Percentiles rank a stretch among this genome's conserved stretches.
Evolutionary conservation across 2,113 vertebrate genomes (phyloP).

Genomic region (Thalassoma bifasciatum): DNA sequence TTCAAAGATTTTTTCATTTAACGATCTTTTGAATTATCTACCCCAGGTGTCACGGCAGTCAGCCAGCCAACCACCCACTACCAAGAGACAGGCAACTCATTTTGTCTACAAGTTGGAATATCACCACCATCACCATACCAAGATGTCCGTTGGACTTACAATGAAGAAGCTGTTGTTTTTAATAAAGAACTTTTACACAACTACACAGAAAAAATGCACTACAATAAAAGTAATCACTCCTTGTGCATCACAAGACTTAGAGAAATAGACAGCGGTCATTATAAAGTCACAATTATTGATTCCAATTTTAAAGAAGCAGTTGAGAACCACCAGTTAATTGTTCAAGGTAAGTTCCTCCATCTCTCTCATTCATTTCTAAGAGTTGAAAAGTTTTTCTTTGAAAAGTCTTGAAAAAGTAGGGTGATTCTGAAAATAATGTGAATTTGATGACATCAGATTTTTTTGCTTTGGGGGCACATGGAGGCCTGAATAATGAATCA

Average conservation of each 20-base stretch:
- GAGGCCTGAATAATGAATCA: neutral
- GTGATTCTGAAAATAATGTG: neutral
- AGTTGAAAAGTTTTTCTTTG: neutral
- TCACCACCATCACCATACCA: fast-evolving
- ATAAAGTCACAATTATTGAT: fast-evolving
- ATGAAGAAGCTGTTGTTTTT: fast-evolving
- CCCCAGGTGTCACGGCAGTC: constrained; percentile 15
- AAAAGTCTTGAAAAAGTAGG: neutral
- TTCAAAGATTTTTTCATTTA: no score
- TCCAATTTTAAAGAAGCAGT: fast-evolving
- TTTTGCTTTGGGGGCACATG: neutral
- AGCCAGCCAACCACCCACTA: neutral
- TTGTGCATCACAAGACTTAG: constrained; percentile 52
- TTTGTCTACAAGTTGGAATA: constrained; percentile 29
- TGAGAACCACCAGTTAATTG: neutral
- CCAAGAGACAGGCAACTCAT: neutral
- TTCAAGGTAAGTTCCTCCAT: constrained; percentile 61
- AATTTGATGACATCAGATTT: neutral
- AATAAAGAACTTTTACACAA: fast-evolving
- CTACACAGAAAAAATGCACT: fast-evolving
- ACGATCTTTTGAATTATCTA: neutral
- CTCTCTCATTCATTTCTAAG: neutral
- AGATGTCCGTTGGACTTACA: fast-evolving
- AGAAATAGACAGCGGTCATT: constrained; percentile 42
- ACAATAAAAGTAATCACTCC: fast-evolving